Evolutionary conservation across 2,113 vertebrate genomes (phyloP).

Genomic region (Hypanus sabinus): DNA sequence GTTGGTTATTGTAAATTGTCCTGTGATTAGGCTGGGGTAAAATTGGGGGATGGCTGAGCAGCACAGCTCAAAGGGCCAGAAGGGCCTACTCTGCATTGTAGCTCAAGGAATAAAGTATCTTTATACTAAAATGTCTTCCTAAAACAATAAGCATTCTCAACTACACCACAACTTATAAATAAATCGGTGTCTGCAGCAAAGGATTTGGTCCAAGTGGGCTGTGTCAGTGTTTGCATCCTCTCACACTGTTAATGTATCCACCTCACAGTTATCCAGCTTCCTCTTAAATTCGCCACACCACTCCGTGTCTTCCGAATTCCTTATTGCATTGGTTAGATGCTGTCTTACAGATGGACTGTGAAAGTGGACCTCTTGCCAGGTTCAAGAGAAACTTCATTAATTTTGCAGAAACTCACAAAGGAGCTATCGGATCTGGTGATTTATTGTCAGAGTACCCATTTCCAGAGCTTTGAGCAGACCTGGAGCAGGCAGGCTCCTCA

Average conservation of each 20-base stretch:
- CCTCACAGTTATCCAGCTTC: background rate
- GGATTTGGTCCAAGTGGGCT: background rate
- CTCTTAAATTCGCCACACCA: background rate
- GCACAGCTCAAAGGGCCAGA: too few species aligned
- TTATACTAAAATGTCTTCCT: background rate
- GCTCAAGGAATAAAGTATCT: too few species aligned
- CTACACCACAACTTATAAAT: background rate
- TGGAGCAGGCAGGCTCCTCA: constrained; percentile 49
- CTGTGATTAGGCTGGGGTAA: too few species aligned
- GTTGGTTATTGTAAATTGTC: too few species aligned
- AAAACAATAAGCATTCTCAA: background rate
- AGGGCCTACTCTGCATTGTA: too few species aligned
- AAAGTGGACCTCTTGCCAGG: background rate
- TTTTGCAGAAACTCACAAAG: constrained; percentile 57
- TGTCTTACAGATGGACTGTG: background rate
- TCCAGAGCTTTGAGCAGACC: constrained; percentile 56
- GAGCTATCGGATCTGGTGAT: constrained; percentile 78
- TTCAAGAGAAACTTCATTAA: background rate
- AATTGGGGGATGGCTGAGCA: too few species aligned
- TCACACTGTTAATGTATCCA: background rate
- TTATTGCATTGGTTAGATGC: background rate
- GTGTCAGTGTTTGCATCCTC: background rate
- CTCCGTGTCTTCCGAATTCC: background rate
- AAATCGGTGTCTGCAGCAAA: background rate
- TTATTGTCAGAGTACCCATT: constrained; percentile 70